phyloP scores from a whole-genome alignment of 2,888 invertebrate genomes.

The Hirtodrosophila confusa region DNA sequence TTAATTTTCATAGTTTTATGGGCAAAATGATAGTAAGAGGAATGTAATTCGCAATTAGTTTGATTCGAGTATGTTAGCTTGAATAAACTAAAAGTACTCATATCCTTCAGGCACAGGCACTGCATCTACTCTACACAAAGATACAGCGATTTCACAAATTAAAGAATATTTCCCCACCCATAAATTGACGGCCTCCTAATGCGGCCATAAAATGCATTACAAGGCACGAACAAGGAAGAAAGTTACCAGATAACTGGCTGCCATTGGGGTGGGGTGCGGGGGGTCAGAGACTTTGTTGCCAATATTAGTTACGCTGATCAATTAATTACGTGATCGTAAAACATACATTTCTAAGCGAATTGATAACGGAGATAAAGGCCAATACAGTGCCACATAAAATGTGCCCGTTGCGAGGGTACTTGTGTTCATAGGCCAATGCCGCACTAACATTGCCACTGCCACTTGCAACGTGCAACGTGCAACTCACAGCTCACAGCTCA shows the following conservation, averaged over 20 bases:
- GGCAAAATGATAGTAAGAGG: too few relatives aligned
- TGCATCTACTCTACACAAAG: neutral
- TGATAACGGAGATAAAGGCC: conserved; percentile 74
- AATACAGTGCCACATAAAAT: conserved; percentile 52
- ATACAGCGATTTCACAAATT: neutral
- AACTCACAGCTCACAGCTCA: conserved; percentile 15
- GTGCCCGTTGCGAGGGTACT: conserved; percentile 18
- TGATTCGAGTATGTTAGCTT: too few relatives aligned
- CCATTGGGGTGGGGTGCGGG: too few relatives aligned
- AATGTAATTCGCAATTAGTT: too few relatives aligned
- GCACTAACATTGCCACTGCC: too few relatives aligned
- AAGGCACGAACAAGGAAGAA: conserved; percentile 14
- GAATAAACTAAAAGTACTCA: too few relatives aligned
- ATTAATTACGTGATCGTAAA: conserved; percentile 72
- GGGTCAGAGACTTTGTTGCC: conserved; percentile 62
- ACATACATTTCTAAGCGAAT: conserved; percentile 56
- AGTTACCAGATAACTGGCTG: conserved; percentile 20
- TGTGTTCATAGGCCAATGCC: neutral
- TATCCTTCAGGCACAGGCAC: too few relatives aligned
- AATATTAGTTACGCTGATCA: conserved; percentile 61
- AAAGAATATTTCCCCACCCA: conserved; percentile 15
- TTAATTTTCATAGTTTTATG: too few relatives aligned
- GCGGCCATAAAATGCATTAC: conserved; percentile 31
- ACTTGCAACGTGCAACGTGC: too few relatives aligned
- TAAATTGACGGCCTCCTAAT: conserved; percentile 29